phyloP scores from a whole-genome alignment of 2,113 vertebrate species.

The Pseudorasbora parva region DNA sequence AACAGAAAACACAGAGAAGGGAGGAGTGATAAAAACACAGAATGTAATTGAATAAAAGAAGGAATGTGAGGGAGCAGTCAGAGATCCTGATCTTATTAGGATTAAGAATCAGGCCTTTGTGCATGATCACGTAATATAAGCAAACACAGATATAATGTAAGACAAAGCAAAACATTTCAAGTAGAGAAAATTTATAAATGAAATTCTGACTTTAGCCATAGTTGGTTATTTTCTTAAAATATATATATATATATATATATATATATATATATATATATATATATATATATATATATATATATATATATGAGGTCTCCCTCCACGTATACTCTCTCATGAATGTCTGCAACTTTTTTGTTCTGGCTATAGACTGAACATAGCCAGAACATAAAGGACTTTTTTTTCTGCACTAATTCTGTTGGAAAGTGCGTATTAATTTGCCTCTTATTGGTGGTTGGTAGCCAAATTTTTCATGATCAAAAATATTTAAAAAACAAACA shows the following conservation, averaged over 20 bases:
- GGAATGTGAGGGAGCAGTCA: conserved; percentile 23
- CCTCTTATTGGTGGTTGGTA: not conserved
- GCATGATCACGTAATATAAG: not conserved
- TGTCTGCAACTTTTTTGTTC: not conserved
- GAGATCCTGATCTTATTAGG: conserved; percentile 15
- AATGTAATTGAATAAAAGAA: conserved; percentile 42
- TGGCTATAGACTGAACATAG: not conserved
- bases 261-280: no score
- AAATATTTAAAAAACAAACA: not conserved
- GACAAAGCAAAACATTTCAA: not conserved
- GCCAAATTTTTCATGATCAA: not conserved
- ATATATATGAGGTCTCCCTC: not conserved
- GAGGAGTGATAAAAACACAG: conserved; percentile 22
- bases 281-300: no score
- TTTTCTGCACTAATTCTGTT: not conserved
- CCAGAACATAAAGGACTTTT: not conserved
- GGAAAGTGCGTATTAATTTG: not conserved
- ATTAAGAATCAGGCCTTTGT: conserved; percentile 25
- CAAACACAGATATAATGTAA: not conserved
- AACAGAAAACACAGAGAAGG: not conserved
- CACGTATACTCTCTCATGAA: not conserved
- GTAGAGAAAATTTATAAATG: not conserved
- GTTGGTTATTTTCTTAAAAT: not conserved
- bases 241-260: no score
- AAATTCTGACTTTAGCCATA: not conserved